Evolutionary conservation across 2,888 invertebrate species (phyloP).

Genomic region (Meteorus colon): DNA sequence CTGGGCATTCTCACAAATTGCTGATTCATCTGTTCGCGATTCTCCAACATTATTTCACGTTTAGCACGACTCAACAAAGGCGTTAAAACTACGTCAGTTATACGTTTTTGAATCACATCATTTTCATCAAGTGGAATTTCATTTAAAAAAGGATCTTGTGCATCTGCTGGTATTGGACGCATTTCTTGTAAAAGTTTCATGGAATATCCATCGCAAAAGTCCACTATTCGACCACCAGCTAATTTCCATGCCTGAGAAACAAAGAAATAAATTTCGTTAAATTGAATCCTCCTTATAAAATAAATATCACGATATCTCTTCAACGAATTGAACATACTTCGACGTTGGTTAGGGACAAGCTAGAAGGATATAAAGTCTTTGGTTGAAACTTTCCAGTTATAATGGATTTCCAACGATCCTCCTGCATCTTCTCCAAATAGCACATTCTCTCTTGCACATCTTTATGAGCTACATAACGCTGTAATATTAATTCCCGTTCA

Average conservation of each 20-base stretch:
- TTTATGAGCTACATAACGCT: slow-evolving; percentile 30
- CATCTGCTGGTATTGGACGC: slow-evolving; percentile 48
- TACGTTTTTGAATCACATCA: slow-evolving; percentile 53
- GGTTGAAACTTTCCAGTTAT: slow-evolving; percentile 43
- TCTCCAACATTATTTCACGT: slow-evolving; percentile 56
- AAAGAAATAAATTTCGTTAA: not conserved
- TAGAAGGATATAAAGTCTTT: slow-evolving; percentile 64
- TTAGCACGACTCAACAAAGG: slow-evolving; percentile 57
- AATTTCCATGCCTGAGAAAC: slow-evolving; percentile 70
- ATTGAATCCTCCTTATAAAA: too few species aligned
- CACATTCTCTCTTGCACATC: slow-evolving; percentile 69
- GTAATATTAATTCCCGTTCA: not conserved
- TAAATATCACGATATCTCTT: not conserved
- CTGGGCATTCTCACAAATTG: slow-evolving; percentile 58
- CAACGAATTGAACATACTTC: slow-evolving; percentile 64
- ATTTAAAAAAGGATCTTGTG: slow-evolving; percentile 60
- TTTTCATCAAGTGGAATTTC: slow-evolving; percentile 66
- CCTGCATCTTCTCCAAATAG: slow-evolving; percentile 71
- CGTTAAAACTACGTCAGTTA: slow-evolving; percentile 54
- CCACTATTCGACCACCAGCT: slow-evolving; percentile 73
- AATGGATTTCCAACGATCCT: slow-evolving; percentile 46
- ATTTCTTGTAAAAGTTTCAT: slow-evolving; percentile 70
- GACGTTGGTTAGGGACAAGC: slow-evolving; percentile 69
- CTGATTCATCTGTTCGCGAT: slow-evolving; percentile 52
- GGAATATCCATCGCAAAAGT: slow-evolving; percentile 73